Evolutionary conservation across 2,113 vertebrate species (phyloP).

Genomic region (Nyctereutes procyonoides): DNA sequence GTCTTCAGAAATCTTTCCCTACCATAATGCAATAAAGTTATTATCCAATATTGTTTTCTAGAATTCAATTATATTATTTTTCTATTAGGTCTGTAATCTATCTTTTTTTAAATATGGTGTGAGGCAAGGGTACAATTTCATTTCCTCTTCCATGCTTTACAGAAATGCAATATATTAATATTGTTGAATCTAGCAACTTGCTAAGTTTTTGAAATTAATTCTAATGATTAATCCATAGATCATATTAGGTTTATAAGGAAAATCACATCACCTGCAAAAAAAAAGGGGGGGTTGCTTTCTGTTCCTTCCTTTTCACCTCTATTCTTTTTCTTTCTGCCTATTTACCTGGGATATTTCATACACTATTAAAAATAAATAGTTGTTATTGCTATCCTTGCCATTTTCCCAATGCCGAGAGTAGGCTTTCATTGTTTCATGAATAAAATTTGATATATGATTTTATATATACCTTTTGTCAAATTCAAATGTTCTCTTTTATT

Average conservation of each 20-base stretch:
- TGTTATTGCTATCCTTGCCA: neutral
- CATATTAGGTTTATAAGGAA: neutral
- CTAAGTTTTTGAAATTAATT: neutral
- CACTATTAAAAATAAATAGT: neutral
- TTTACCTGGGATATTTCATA: neutral
- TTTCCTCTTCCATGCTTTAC: neutral
- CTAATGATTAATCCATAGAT: neutral
- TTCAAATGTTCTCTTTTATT: neutral
- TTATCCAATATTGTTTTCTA: neutral
- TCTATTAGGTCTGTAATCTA: neutral
- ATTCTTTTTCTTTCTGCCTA: conserved; percentile 1
- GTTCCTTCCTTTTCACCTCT: neutral
- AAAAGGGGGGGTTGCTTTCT: neutral
- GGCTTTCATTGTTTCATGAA: neutral
- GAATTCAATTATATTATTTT: neutral
- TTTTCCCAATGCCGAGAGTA: neutral
- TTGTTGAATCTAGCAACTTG: neutral
- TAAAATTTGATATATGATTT: neutral
- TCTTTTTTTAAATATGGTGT: neutral
- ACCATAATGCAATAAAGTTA: neutral
- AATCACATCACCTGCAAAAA: neutral
- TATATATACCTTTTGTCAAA: neutral
- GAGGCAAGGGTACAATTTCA: neutral
- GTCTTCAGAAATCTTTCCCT: neutral
- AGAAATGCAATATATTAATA: neutral